These are phyloP conservation scores for Zosterops borbonicus DNA, from an alignment of 2,113 vertebrate species.

Conservation along the genomic window DNA sequence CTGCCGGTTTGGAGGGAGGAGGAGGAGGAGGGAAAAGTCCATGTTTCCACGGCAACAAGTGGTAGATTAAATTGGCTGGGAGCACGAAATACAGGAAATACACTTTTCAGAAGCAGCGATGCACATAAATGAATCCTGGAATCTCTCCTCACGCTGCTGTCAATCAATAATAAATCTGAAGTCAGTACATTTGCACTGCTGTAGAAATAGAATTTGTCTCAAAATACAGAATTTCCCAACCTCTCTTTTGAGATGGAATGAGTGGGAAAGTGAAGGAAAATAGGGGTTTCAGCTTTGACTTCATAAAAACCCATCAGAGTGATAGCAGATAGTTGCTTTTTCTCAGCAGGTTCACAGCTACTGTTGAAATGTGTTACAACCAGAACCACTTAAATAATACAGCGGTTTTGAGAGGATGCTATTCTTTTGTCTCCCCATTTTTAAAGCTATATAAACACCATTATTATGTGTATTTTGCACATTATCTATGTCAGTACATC, in stretches of 20 bases:
- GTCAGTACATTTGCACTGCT: not conserved
- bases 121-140: not conserved
- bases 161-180: not conserved
- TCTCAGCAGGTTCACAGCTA: not conserved
- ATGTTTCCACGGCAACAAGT: slow-evolving; percentile 63
- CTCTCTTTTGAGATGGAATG: not conserved
- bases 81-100: not conserved
- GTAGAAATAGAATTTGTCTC: not conserved
- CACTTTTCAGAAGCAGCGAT: not conserved
- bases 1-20: not conserved
- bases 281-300: not conserved
- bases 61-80: slow-evolving; percentile 6
- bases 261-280: not conserved
- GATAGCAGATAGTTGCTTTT: not conserved
- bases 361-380: not conserved
- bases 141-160: not conserved
- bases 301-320: not conserved
- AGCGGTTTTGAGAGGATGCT: not conserved
- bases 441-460: not conserved
- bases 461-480: not conserved
- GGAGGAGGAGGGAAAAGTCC: not conserved
- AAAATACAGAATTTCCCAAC: not conserved
- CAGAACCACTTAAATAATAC: not conserved
- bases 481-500: not conserved
- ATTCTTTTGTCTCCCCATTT: not conserved